Conservation (phyloP, 2,797 vertebrate genomes). For the Prunella strophiata region DNA sequence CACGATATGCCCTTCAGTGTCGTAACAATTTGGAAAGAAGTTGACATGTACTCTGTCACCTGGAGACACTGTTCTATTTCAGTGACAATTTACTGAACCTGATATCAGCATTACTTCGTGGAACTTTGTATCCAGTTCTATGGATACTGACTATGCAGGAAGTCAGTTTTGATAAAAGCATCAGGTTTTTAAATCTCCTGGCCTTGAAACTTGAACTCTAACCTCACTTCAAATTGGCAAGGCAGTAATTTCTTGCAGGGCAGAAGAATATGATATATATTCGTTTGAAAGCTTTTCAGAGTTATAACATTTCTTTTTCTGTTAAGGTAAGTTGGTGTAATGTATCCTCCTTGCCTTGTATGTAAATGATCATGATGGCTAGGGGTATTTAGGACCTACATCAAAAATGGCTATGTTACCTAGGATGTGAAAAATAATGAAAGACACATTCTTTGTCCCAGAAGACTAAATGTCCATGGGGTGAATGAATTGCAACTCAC, state of each 20-base stretch:
- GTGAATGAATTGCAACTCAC: not conserved
- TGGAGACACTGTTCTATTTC: not conserved
- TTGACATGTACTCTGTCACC: not conserved
- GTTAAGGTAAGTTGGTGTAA: not conserved
- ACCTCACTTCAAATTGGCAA: not conserved
- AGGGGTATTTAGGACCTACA: not conserved
- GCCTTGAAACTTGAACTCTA: not conserved
- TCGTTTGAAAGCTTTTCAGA: not conserved
- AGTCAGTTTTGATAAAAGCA: not conserved
- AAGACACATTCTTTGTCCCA: not conserved
- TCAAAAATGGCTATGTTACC: not conserved
- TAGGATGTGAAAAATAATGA: not conserved
- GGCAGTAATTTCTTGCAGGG: not conserved
- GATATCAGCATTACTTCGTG: not conserved
- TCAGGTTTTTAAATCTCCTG: not conserved
- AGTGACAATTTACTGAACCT: not conserved
- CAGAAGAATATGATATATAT: not conserved
- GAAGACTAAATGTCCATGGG: not conserved
- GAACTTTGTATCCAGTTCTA: accelerated
- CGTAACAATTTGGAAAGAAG: not conserved
- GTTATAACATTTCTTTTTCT: not conserved
- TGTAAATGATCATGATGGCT: not conserved
- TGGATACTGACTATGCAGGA: not conserved
- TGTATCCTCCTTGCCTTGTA: not conserved
- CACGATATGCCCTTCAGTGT: not conserved